Evolutionary conservation across 2,888 invertebrate genomes (phyloP).

Genomic region (Synanthedon formicaeformis): DNA sequence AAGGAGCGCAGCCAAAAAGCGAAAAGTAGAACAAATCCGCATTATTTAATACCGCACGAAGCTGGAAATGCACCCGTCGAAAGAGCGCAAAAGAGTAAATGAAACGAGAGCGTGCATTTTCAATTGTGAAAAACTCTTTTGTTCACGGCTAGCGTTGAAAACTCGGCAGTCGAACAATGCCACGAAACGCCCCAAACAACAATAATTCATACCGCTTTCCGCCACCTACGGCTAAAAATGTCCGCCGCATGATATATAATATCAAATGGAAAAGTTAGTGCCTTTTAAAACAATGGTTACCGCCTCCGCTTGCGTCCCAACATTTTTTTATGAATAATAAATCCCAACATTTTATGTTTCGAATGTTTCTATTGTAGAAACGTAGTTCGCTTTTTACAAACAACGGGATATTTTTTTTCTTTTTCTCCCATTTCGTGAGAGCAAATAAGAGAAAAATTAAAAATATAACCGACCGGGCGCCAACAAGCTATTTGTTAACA

Average conservation of each 20-base stretch:
- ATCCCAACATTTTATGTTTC: conserved; percentile 19
- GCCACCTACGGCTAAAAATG: conserved; percentile 70
- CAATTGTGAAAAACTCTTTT: conserved; percentile 67
- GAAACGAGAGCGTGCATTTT: conserved; percentile 67
- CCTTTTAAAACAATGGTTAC: conserved; percentile 64
- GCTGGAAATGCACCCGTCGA: conserved; percentile 63
- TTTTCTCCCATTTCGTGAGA: neutral
- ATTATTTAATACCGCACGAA: conserved; percentile 61
- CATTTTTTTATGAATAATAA: conserved; percentile 35
- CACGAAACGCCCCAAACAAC: conserved; percentile 63
- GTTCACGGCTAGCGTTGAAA: conserved; percentile 52
- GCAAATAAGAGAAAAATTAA: neutral
- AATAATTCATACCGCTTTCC: conserved; percentile 70
- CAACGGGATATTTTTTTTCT: neutral
- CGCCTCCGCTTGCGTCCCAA: conserved; percentile 27
- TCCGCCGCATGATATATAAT: conserved; percentile 66
- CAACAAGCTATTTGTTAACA: conserved; percentile 26
- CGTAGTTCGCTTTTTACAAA: conserved; percentile 2
- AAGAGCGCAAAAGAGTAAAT: conserved; percentile 67
- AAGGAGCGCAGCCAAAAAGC: conserved; percentile 31
- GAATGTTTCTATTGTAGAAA: neutral
- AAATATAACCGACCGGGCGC: neutral
- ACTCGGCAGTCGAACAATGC: conserved; percentile 59
- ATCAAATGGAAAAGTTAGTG: conserved; percentile 65
- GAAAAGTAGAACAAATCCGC: conserved; percentile 53